Evolutionary conservation across 1,140 invertebrate genomes (phyloP).

Genomic region (Zaprionus gabonicus): DNA sequence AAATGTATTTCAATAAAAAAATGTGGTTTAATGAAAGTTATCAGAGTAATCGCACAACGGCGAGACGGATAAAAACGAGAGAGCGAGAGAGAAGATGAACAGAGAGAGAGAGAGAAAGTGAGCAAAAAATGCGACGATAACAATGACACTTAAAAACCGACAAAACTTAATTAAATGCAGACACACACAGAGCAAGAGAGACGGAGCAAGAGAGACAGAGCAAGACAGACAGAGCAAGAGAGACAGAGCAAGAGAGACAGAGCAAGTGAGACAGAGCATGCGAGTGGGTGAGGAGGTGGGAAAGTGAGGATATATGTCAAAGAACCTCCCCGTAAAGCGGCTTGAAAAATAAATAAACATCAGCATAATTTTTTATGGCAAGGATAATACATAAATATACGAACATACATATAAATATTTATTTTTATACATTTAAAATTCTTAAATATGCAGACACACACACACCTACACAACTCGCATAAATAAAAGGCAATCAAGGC

Average conservation of each 20-base stretch:
- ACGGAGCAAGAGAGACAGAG: not conserved
- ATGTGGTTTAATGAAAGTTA: conserved; percentile 58
- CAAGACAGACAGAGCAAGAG: not conserved
- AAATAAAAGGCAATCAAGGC: not conserved
- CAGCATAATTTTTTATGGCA: conserved; percentile 1
- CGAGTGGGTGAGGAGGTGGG: not conserved
- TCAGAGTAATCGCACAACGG: conserved; percentile 53
- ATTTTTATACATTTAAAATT: conserved; percentile 42
- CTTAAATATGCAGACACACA: not conserved
- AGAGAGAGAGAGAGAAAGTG: not conserved
- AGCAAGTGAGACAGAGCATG: no score
- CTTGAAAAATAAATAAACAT: conserved; percentile 10
- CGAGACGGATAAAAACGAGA: conserved; percentile 12
- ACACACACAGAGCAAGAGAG: conserved; percentile 36
- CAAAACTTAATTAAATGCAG: conserved; percentile 79
- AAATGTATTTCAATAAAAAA: conserved; percentile 36
- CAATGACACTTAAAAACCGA: conserved; percentile 56
- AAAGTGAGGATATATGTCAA: not conserved
- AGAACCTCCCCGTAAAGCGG: not conserved
- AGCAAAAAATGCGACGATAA: not conserved
- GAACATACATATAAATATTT: conserved; percentile 12
- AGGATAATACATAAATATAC: not conserved
- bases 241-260: not conserved
- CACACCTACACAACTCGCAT: not conserved
- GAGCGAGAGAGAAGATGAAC: not conserved